These are phyloP conservation scores for Periophthalmus modestus DNA, from an alignment of 2,113 vertebrate species.

Conservation along the genomic window DNA sequence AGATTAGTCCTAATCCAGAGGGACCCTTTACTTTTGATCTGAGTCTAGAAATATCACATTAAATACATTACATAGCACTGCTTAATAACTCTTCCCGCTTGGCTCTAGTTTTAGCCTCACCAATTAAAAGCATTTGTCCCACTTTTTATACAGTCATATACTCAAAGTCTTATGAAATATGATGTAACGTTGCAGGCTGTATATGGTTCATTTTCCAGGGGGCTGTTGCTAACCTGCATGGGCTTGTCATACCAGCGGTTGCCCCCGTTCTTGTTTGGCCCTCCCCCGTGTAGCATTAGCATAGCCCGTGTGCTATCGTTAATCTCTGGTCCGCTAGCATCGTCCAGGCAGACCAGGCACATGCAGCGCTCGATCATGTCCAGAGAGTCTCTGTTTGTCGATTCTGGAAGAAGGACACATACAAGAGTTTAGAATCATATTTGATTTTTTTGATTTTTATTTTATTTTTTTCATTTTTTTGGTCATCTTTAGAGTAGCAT, in stretches of 20 bases:
- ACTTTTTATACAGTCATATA: not conserved
- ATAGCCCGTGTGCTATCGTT: slow-evolving; percentile 81
- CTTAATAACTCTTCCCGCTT: slow-evolving; percentile 10
- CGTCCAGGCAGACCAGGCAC: slow-evolving; percentile 92
- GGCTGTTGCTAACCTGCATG: slow-evolving; percentile 84
- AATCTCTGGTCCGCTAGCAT: slow-evolving; percentile 72
- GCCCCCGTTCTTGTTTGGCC: slow-evolving; percentile 81
- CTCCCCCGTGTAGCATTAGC: slow-evolving; percentile 90
- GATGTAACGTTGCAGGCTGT: not conserved
- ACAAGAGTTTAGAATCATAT: not conserved
- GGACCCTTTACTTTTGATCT: not conserved
- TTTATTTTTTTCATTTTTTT: not conserved
- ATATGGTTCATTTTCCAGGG: no score
- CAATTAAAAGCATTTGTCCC: not conserved
- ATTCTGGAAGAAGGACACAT: slow-evolving; percentile 76
- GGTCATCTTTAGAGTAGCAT: not conserved
- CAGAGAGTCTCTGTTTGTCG: slow-evolving; percentile 94
- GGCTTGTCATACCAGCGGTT: slow-evolving; percentile 99
- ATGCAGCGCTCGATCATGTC: slow-evolving; percentile 95
- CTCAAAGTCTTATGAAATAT: not conserved
- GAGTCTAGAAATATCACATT: slow-evolving; percentile 12
- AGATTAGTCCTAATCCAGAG: slow-evolving; percentile 5
- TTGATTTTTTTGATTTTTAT: no score
- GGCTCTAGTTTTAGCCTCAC: not conserved
- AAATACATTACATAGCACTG: slow-evolving; percentile 11